Evolutionary conservation across 2,888 invertebrate genomes (phyloP), one percentile per base, ranked within the genome.

Genomic region (Platerodrilus igneus): DNA sequence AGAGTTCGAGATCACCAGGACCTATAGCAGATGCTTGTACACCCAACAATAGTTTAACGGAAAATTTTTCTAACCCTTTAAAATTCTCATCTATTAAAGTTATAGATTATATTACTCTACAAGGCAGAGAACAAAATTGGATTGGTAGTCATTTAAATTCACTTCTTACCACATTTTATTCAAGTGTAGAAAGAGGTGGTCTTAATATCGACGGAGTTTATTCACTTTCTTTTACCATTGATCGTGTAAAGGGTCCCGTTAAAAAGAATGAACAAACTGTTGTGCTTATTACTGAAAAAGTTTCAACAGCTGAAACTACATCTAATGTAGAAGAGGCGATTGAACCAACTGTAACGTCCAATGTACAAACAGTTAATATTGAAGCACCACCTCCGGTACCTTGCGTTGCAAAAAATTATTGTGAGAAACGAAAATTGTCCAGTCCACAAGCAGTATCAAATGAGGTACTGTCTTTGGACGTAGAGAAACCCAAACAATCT

Each of bases 41-140:
- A 25, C 37, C 44, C 30, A 43, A 37, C 25, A 30, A 16, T 17
- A 49, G 41, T 37, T 28, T 50, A 28, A 19, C 26, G 13, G 38
- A 39, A 7, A 11, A 7, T 23, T 22, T 40, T 17, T 26, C 30
- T 11, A 11, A 37, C n/a, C 37, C 41, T 7, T 9, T 11, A 8
- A 29, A 26, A 18, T 40, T 26, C 41, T 56, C 60, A n/a, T 62
- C 63, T 3, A 52, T 65, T n/a, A 59, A 46, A 4, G 54, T 64
- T 23, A 57, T 60, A 29, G 64, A 65, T 47, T 59, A 59, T 38
- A 54, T 64, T 13, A 51, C 48, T 22, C 31, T 64, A 2, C 48
- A 51, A 28, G 59, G n/a, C n/a, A n/a, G n/a, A n/a, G n/a, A n/a
- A n/a, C n/a, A n/a, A n/a, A n/a, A n/a, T n/a, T n/a, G n/a, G n/a